Evolutionary conservation across 2,888 invertebrate species (phyloP), one percentile per base, ranked within the genome.

Genomic region (Ichneumoninae sp.): DNA sequence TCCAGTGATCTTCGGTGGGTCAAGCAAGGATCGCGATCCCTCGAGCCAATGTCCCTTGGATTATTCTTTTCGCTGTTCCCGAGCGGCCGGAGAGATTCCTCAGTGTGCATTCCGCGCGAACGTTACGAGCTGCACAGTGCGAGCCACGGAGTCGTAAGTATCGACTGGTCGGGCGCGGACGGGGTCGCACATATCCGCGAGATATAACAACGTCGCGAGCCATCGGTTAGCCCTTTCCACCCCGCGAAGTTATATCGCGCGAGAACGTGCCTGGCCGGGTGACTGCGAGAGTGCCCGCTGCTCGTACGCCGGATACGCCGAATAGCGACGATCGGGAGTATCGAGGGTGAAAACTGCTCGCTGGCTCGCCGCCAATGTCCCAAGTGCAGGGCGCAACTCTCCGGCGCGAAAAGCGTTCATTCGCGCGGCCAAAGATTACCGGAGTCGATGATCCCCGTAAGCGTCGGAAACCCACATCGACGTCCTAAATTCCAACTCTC

Each of bases 391-490:
- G 74, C 63, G 22, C 50, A 40, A 33, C 63, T 26, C 22, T 22
- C 36, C 26, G 65, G 65, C 63, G 86, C 85, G 87, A 74, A 83
- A 85, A 86, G 86, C 85, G 83, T 80, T 44, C 68, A 87, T 83
- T 81, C 74, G 80, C 30, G 7, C 33, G 63, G 83, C 76, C 85
- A 83, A 86, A 87, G 81, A 82, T 83, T 76, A 75, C 47, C 63
- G 54, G 47, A 83, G 75, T 80, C 66, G 76, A 80, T 76, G 71
- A 83, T 83, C 69, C 71, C 36, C 50, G 19, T 13, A 50, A 75
- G 60, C 74, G 74, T 75, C 22, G 60, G 60, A 74, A 63, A 50
- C 33, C 63, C 30, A 40, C 63, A 6, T 30, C 63, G 16, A 33
- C 26, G 33, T 6, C 33, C 63, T 33, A 16, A 16, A 60, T 63